phyloP scores from a whole-genome alignment of 2,113 vertebrate species.

The Hippocampus abdominalis region DNA sequence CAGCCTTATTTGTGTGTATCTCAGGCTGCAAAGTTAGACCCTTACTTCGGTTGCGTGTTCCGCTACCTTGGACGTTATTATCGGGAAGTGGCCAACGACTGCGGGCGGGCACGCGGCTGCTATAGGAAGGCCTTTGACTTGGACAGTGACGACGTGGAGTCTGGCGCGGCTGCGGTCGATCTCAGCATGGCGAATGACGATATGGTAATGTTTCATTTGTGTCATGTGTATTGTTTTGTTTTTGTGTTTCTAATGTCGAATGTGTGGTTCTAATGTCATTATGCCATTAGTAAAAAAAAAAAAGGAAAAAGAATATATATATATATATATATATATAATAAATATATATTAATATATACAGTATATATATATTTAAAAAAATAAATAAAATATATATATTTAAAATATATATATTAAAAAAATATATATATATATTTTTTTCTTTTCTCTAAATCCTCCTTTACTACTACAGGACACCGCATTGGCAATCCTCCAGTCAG shows the following conservation, averaged over 20 bases:
- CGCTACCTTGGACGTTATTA: constrained; percentile 90
- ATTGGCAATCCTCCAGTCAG: constrained; percentile 80
- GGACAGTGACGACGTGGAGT: constrained; percentile 78
- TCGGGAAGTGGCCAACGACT: constrained; percentile 80
- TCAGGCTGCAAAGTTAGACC: constrained; percentile 91
- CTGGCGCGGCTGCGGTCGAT: constrained; percentile 86
- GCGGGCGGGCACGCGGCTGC: constrained; percentile 85
- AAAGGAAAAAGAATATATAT: no score
- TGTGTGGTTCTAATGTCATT: no score
- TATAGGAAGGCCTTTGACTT: constrained; percentile 95
- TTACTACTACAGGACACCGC: constrained; percentile 77
- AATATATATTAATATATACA: no score
- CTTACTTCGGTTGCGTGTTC: constrained; percentile 80
- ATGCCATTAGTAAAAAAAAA: not conserved
- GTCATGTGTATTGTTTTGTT: not conserved
- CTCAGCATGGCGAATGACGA: constrained; percentile 87
- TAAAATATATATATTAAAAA: no score
- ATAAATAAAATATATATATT: no score
- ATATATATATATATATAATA: no score
- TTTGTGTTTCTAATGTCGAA: no score
- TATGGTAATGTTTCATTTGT: constrained; percentile 70
- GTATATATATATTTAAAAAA: no score
- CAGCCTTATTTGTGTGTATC: constrained; percentile 34
- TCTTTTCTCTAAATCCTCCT: not conserved
- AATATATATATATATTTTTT: not conserved